A percentile compares a stretch with the other conserved stretches of the same genome.
phyloP scores from a whole-genome alignment of 2,113 vertebrate species.

The Apteryx owenii region DNA sequence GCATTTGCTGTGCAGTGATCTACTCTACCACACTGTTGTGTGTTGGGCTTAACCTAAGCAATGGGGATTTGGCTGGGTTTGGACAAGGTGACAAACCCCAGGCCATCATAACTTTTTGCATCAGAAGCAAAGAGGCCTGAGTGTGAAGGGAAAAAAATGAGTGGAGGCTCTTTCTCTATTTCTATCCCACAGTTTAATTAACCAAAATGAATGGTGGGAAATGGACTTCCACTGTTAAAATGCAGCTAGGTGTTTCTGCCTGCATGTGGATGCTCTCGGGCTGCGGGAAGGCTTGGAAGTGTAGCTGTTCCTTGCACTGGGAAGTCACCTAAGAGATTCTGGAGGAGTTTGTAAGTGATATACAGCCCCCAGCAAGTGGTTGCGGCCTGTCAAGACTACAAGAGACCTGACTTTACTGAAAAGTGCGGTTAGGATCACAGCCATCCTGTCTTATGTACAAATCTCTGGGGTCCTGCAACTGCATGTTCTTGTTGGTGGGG shows the following conservation, averaged over 20 bases:
- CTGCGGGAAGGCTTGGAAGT: background rate
- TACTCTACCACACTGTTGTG: accelerated
- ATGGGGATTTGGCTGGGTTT: accelerated
- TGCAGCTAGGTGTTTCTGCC: background rate
- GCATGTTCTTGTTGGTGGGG: background rate
- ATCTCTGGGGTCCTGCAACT: background rate
- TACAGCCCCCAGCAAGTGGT: background rate
- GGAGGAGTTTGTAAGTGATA: background rate
- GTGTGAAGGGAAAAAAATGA: background rate
- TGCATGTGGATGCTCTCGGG: background rate
- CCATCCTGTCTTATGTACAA: background rate
- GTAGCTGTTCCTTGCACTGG: background rate
- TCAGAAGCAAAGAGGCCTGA: background rate
- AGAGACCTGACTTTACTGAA: background rate
- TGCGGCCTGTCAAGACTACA: background rate
- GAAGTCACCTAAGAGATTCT: background rate
- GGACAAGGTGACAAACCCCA: background rate
- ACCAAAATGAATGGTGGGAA: background rate
- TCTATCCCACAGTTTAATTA: background rate
- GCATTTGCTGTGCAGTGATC: background rate
- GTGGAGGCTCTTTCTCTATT: background rate
- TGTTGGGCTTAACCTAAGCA: background rate
- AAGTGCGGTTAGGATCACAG: accelerated
- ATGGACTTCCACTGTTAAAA: background rate
- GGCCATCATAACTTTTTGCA: background rate